Base-by-base conservation (phyloP, 2,113 vertebrate genomes). In the Hemicordylus capensis region DNA sequence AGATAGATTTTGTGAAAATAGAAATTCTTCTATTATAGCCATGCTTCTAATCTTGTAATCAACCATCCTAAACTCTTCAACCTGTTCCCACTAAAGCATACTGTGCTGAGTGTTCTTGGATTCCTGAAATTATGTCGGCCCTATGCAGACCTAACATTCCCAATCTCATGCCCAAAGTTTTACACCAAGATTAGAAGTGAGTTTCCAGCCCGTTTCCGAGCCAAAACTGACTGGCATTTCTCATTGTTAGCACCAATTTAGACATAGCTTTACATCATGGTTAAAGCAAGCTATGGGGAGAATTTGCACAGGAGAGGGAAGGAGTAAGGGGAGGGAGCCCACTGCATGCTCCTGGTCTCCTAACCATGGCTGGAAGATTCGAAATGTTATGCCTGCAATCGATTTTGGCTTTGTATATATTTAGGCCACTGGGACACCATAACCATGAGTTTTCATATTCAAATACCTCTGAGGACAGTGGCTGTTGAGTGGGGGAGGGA, bases 41-140 rank as follows among this genome's bases (percentile, higher is more conserved):
- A 72, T 59, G 31, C n/a, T n/a, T n/a, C n/a, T n/a, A 37, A 70
- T 73, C 39, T 85, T 89, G 10, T 87, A 81, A 75, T 85, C 3
- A 58, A n/a, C 72, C 4, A 89, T 59, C 44, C 67, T 81, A 77
- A 83, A 83, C 15, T n/a, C 77, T 90, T 76, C 20, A 79, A 19
- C 19, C 74, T 76, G 63, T 76, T 70, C 42, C 37, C 5, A 1
- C 17, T 87, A 48, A 79, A 66, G 42, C 37, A 63, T 75, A 63
- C 12, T 26, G 7, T 91, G 48, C 48, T 51, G 48, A 80, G 69
- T 88, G 31, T 77, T 14, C 28, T 89, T 90, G 84, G 78, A 42
- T 4, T 78, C 83, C 79, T 88, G 72, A 46, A 74, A 56, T 88
- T 75, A 58, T 72, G 85, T 1, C 12, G 81, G 69, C 28, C 34